Evolutionary conservation across 2,113 vertebrate genomes (phyloP).

Genomic region (Mola mola): DNA sequence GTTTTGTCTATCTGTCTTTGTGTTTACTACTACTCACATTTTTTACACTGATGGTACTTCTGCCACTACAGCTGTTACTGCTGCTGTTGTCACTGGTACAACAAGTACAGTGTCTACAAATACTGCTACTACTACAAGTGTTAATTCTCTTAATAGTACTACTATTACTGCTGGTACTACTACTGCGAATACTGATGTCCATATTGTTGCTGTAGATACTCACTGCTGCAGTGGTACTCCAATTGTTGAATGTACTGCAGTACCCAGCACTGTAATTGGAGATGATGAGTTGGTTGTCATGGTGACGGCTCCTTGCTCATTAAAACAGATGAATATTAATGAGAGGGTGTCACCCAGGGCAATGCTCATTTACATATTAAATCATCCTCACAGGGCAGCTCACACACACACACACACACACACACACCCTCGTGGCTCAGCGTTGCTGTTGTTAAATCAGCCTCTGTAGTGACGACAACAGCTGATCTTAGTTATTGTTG

Average conservation of each 20-base stretch:
- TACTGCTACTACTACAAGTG: not conserved
- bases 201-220: not conserved
- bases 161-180: not conserved
- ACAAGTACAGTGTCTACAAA: too few species aligned
- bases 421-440: not conserved
- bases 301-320: conserved; percentile 2
- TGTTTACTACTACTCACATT: not conserved
- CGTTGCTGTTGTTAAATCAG: too few species aligned
- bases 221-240: not conserved
- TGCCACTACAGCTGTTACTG: not conserved
- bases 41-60: not conserved
- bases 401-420: not conserved
- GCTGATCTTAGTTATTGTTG: too few species aligned
- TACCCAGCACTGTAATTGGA: not conserved
- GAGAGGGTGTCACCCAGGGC: conserved; percentile 38
- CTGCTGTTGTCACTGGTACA: too few species aligned
- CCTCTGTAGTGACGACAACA: too few species aligned
- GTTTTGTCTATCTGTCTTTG: not conserved
- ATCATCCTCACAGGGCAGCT: conserved; percentile 37
- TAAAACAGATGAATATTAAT: conserved; percentile 42
- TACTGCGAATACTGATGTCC: not conserved
- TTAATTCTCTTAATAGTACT: not conserved
- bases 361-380: conserved; percentile 59
- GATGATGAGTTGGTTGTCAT: not conserved
- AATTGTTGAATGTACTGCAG: not conserved